Base-by-base conservation (phyloP, 2,888 invertebrate genomes). In the Azorinus chamasolen region DNA sequence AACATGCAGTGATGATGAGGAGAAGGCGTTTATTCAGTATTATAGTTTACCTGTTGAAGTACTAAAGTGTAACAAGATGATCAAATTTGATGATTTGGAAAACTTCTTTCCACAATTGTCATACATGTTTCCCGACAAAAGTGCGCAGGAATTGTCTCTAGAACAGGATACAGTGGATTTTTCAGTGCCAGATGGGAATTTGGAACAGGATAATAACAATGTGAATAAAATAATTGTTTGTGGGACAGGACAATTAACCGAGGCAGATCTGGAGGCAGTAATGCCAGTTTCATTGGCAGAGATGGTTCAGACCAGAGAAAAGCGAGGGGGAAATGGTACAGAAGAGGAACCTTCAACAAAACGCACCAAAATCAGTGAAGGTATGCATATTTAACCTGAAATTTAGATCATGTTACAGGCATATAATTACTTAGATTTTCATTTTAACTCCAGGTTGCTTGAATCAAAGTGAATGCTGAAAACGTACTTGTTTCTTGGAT, bases 21-120 rank as follows among this genome's bases (percentile, higher is more conserved):
- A 91, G 57, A 86, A 88, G 51, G 89, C 91, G 0, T 91, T 91
- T 73, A 90, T 91, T 76, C 87, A 87, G 62, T 91, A 90, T 74
- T 91, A 91, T 69, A 89, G 88, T 78, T 77, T 91, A 45, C 91
- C 91, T 12, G 90, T 90, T n/a, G 83, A 86, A 6, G 87, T 86
- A 12, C 77, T 91, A 8, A 91, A 90, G 73, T 91, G 91, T 76
- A 90, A 89, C 74, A 90, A 91, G 78, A 89, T 90, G 85, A 88
- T 91, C 12, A 79, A 84, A 39, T 87, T 91, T 51, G 82, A 85
- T 43, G 89, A 91, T 68, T 77, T 91, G 24, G 86, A 89, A 41
- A 85, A 87, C 20, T 88, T 83, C 57, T 89, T 91, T 68, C 90
- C 91, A 8, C 90, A 91, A 62, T 79, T 91, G 46, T 84, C 87